Conservation (phyloP, 2,113 vertebrate genomes). For the Lichenostomus cassidix region DNA sequence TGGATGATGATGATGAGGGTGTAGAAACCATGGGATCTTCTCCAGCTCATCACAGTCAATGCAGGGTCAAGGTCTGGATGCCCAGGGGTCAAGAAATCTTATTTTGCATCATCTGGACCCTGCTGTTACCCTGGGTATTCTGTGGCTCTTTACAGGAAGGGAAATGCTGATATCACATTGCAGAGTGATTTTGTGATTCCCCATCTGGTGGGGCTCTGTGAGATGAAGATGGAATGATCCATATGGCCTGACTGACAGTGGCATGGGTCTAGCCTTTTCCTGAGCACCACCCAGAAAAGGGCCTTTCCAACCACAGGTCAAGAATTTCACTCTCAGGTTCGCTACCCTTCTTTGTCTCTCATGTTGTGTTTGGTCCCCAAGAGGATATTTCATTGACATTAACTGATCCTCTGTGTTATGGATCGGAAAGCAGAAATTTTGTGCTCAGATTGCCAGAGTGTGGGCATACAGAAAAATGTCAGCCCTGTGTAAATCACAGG, state of each 20-base stretch:
- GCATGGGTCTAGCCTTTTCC: background rate
- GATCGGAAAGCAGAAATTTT: background rate
- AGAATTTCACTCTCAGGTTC: background rate
- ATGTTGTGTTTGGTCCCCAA: background rate
- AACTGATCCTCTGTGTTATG: background rate
- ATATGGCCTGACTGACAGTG: background rate
- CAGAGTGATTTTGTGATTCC: background rate
- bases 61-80: background rate
- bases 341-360: background rate
- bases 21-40: background rate
- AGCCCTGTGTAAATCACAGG: background rate
- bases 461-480: background rate
- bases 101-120: background rate
- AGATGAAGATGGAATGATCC: background rate
- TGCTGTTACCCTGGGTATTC: background rate
- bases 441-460: background rate
- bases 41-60: background rate
- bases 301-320: background rate
- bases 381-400: background rate
- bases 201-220: background rate
- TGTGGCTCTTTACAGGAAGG: background rate
- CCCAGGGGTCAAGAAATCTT: background rate
- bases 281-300: background rate
- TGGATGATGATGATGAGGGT: fast-evolving
- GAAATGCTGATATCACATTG: background rate